phyloP scores from a whole-genome alignment of 2,797 vertebrate genomes.

The Tiaroga cobitis region DNA sequence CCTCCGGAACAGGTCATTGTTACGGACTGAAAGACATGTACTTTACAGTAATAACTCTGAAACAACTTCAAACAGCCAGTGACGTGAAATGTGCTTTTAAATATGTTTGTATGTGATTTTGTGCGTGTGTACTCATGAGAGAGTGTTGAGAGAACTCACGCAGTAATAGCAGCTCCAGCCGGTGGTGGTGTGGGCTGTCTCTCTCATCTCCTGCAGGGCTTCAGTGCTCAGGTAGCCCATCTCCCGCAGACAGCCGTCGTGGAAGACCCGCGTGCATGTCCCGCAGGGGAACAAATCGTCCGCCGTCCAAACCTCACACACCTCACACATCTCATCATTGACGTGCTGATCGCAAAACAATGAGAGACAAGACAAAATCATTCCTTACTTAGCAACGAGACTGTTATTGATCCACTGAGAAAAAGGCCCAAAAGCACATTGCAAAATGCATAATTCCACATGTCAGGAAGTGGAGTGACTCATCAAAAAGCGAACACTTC shows the following conservation, averaged over 20 bases:
- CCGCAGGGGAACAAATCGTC: slow-evolving; percentile 94
- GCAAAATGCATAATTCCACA: slow-evolving; percentile 10
- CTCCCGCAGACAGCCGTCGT: slow-evolving; percentile 93
- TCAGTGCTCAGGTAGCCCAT: slow-evolving; percentile 88
- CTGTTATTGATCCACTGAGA: slow-evolving; percentile 1
- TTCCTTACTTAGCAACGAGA: background rate
- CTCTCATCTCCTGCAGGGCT: slow-evolving; percentile 84
- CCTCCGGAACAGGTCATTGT: background rate
- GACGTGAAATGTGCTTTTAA: background rate
- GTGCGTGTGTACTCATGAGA: slow-evolving; percentile 8
- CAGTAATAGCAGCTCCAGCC: slow-evolving; percentile 99
- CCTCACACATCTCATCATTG: slow-evolving; percentile 93
- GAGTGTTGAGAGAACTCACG: slow-evolving; percentile 78
- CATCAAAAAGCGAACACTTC: slow-evolving; percentile 22
- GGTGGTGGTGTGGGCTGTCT: slow-evolving; percentile 85
- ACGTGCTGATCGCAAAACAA: slow-evolving; percentile 75
- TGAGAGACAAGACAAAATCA: background rate
- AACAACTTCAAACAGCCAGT: background rate
- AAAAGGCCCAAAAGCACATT: background rate
- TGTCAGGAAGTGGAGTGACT: background rate
- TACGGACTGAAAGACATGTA: background rate
- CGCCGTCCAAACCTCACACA: slow-evolving; percentile 97
- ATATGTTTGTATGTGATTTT: background rate
- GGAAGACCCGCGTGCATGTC: slow-evolving; percentile 90
- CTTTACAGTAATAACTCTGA: background rate